Percentiles rank a stretch among this genome's conserved stretches.
phyloP scores from a whole-genome alignment of 2,888 invertebrate genomes.

The Cheilosia impressa region DNA sequence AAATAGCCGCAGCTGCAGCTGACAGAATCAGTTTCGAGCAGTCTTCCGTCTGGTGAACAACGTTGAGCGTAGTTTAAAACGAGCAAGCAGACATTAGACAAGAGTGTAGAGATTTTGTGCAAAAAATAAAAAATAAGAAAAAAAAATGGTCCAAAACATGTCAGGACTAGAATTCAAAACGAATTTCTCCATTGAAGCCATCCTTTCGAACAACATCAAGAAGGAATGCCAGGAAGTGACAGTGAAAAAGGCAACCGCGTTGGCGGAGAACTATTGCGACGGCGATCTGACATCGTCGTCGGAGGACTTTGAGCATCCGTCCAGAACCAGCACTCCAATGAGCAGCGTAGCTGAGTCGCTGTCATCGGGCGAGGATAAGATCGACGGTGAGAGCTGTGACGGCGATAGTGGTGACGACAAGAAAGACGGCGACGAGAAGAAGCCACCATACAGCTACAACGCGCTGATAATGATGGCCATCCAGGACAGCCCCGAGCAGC shows the following conservation, averaged over 20 bases:
- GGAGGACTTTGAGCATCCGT: slow-evolving; percentile 81
- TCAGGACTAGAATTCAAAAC: slow-evolving; percentile 85
- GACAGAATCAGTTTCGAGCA: slow-evolving; percentile 79
- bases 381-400: slow-evolving; percentile 77
- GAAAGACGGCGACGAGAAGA: slow-evolving; percentile 86
- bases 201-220: slow-evolving; percentile 86
- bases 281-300: slow-evolving; percentile 79
- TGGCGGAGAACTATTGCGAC: slow-evolving; percentile 75
- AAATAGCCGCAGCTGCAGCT: slow-evolving; percentile 78
- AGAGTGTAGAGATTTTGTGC: slow-evolving; percentile 53
- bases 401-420: slow-evolving; percentile 77
- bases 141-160: slow-evolving; percentile 81
- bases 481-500: slow-evolving; percentile 94
- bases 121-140: slow-evolving; percentile 38
- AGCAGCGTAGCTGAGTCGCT: slow-evolving; percentile 81
- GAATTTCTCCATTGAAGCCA: slow-evolving; percentile 92
- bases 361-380: slow-evolving; percentile 78
- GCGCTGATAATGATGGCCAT: slow-evolving; percentile 99
- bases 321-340: slow-evolving; percentile 82
- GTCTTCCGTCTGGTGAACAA: slow-evolving; percentile 76
- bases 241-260: slow-evolving; percentile 68
- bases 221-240: slow-evolving; percentile 69
- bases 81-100: slow-evolving; percentile 13
- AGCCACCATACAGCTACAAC: slow-evolving; percentile 99
- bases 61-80: not conserved